Evolutionary conservation across 2,113 vertebrate genomes (phyloP).

Genomic region (Empidonax traillii): DNA sequence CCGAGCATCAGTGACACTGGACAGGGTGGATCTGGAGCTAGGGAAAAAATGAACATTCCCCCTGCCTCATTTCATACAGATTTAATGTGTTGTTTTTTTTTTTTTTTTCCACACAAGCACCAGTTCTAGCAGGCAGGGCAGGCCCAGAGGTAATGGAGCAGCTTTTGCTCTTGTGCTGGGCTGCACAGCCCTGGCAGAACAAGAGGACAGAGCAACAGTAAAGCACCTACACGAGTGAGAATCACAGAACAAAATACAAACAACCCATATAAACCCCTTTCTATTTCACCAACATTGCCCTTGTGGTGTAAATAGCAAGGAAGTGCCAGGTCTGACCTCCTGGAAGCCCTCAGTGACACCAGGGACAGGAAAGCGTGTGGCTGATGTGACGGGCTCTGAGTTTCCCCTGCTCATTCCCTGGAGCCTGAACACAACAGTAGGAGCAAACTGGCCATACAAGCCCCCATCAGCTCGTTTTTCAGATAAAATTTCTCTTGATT

Average conservation of each 20-base stretch:
- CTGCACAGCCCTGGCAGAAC: not conserved
- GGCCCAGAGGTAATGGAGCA: not conserved
- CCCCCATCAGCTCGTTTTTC: not conserved
- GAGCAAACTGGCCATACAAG: not conserved
- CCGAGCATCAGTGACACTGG: not conserved
- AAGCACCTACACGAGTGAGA: not conserved
- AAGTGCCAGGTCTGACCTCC: not conserved
- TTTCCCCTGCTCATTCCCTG: not conserved
- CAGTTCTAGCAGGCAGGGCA: not conserved
- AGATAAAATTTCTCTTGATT: not conserved
- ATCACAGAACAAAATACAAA: not conserved
- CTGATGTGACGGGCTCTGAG: not conserved
- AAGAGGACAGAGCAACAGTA: not conserved
- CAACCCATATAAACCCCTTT: not conserved
- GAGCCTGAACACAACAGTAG: not conserved
- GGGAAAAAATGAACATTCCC: not conserved
- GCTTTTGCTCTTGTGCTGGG: not conserved
- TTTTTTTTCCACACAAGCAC: accelerated
- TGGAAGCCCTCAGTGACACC: not conserved
- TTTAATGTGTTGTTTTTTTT: not conserved
- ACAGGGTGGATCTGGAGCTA: not conserved
- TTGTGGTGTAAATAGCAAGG: not conserved
- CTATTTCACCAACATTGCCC: not conserved
- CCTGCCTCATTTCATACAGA: not conserved
- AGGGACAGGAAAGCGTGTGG: not conserved